Percentiles rank a stretch among this genome's conserved stretches.
These are phyloP conservation scores for Esox masquinongy DNA, from an alignment of 2,797 vertebrate genomes.

Conservation along the genomic window DNA sequence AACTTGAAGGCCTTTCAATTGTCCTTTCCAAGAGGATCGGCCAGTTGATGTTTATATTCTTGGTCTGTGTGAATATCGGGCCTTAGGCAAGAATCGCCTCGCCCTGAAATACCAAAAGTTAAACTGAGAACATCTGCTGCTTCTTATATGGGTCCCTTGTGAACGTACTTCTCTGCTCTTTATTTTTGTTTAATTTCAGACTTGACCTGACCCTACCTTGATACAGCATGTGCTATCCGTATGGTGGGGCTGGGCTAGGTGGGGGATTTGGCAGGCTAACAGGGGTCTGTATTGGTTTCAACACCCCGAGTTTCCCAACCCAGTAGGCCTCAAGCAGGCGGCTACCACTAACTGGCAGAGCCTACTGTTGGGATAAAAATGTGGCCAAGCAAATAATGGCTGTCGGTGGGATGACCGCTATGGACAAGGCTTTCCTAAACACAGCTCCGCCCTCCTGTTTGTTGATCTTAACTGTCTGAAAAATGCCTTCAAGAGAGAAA, in stretches of 20 bases:
- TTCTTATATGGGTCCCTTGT: not conserved
- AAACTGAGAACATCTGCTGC: slow-evolving; percentile 3
- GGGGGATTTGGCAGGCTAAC: not conserved
- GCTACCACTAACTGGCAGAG: not conserved
- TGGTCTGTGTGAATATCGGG: not conserved
- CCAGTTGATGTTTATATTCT: not conserved
- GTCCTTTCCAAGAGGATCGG: not conserved
- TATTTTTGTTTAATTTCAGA: not conserved
- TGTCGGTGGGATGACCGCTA: slow-evolving; percentile 28
- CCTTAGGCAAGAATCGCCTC: not conserved
- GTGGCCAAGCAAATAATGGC: not conserved
- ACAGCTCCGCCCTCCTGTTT: slow-evolving; percentile 38
- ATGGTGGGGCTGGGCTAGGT: not conserved
- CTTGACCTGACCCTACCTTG: not conserved
- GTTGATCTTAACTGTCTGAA: slow-evolving; percentile 34
- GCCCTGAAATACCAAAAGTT: not conserved
- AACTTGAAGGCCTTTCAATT: not conserved
- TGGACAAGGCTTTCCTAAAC: slow-evolving; percentile 36
- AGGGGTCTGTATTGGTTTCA: not conserved
- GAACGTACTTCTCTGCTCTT: not conserved
- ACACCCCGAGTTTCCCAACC: not conserved
- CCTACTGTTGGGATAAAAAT: slow-evolving; percentile 4
- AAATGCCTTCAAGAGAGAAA: slow-evolving; percentile 26
- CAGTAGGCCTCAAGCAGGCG: not conserved
- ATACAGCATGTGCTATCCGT: not conserved